Percentiles rank a stretch among this genome's conserved stretches.
Evolutionary conservation across 2,113 vertebrate genomes (phyloP).

Genomic region (Apeltes quadracus): DNA sequence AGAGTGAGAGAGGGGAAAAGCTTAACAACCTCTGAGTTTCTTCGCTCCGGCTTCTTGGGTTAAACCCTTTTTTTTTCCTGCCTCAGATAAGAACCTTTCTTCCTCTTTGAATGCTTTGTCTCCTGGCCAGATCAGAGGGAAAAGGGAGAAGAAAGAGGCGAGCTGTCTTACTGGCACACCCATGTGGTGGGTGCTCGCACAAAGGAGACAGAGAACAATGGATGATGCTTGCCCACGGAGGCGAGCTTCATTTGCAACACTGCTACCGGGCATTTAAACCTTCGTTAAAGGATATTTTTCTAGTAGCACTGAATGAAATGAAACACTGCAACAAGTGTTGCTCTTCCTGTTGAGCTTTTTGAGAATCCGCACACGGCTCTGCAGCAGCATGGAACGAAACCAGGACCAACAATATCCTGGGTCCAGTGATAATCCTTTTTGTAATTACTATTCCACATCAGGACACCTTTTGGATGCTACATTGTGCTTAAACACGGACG

Average conservation of each 20-base stretch:
- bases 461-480: not conserved
- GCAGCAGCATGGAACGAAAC: constrained; percentile 9
- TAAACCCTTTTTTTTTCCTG: constrained; percentile 64
- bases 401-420: constrained; percentile 4
- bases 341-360: not conserved
- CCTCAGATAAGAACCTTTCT: constrained; percentile 68
- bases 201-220: constrained; percentile 61
- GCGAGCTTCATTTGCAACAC: constrained; percentile 14
- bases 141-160: constrained; percentile 45
- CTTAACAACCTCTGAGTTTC: constrained; percentile 54
- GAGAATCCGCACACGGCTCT: constrained; percentile 12
- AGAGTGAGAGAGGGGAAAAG: constrained; percentile 15
- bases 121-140: constrained; percentile 56
- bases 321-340: constrained; percentile 6
- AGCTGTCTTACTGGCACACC: constrained; percentile 57
- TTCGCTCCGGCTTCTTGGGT: constrained; percentile 51
- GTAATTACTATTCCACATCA: constrained; percentile 4
- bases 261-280: constrained; percentile 24
- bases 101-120: constrained; percentile 71
- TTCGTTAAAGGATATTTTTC: constrained; percentile 15
- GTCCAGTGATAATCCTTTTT: constrained; percentile 7
- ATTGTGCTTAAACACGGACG: not conserved
- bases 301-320: constrained; percentile 22
- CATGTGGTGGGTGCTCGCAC: constrained; percentile 58
- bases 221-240: constrained; percentile 20